Percentiles rank a stretch among this genome's conserved stretches.
Evolutionary conservation across 2,888 invertebrate species (phyloP).

Genomic region (Poecilobothrus nobilitatus): DNA sequence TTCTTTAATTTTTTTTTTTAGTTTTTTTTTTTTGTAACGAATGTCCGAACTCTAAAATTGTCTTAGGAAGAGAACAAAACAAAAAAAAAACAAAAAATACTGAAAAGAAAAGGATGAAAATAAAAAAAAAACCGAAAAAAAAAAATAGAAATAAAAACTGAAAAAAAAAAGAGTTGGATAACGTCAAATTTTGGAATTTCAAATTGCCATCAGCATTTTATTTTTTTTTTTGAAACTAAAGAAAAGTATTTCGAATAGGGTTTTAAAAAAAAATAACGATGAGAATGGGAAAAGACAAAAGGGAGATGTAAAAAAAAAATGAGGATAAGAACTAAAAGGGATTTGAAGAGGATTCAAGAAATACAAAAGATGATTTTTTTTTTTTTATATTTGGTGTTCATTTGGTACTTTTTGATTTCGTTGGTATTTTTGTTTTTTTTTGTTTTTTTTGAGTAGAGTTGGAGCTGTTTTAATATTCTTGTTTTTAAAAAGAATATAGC

Average conservation of each 20-base stretch:
- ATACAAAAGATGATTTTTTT: no score
- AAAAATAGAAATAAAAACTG: neutral
- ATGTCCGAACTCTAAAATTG: neutral
- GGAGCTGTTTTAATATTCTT: no score
- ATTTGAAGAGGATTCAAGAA: neutral
- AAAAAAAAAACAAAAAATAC: neutral
- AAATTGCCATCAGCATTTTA: neutral
- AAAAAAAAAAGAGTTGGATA: neutral
- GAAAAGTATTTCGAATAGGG: no score
- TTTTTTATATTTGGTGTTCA: no score
- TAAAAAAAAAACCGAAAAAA: neutral
- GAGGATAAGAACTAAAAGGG: neutral
- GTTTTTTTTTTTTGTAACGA: neutral
- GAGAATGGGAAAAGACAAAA: conserved; percentile 7
- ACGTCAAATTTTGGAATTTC: neutral
- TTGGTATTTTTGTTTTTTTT: no score
- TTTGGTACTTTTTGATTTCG: no score
- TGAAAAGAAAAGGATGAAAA: no score
- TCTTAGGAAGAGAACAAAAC: neutral
- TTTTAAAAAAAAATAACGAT: conserved; percentile 12
- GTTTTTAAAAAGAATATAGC: no score
- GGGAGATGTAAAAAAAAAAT: neutral
- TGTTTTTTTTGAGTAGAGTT: no score
- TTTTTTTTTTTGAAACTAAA: no score
- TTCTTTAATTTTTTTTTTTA: neutral